These are phyloP conservation scores for Pipistrellus pygmaeus DNA, from an alignment of 2,797 vertebrate genomes.

Conservation along the genomic window DNA sequence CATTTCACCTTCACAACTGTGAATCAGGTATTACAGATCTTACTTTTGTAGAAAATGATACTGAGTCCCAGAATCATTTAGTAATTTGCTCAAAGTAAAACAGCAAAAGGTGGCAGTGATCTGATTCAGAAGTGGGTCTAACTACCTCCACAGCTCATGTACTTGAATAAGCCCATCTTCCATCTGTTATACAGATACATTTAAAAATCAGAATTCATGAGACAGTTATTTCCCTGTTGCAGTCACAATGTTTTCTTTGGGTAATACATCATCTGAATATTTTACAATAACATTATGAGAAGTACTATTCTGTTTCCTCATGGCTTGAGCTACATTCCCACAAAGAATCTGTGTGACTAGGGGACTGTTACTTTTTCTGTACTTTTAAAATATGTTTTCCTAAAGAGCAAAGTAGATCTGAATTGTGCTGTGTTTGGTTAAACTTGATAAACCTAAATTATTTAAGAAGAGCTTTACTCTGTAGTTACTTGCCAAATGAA, in stretches of 20 bases:
- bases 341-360: not conserved
- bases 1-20: not conserved
- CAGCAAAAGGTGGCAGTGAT: not conserved
- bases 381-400: constrained; percentile 54
- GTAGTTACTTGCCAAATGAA: not conserved
- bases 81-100: constrained; percentile 13
- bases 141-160: not conserved
- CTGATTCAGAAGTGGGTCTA: not conserved
- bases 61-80: not conserved
- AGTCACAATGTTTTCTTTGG: not conserved
- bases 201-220: not conserved
- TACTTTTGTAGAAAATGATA: not conserved
- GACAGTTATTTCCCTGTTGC: not conserved
- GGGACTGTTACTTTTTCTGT: not conserved
- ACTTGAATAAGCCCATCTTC: not conserved
- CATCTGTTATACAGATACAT: not conserved
- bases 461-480: not conserved
- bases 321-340: not conserved
- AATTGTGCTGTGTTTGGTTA: not conserved
- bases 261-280: not conserved
- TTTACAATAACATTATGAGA: constrained; percentile 2
- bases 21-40: not conserved
- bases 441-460: constrained; percentile 25
- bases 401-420: not conserved
- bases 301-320: not conserved